Evolutionary conservation across 1,140 invertebrate species (phyloP), one percentile per base, ranked within the genome.

Genomic region (Acromyrmex charruanus): DNA sequence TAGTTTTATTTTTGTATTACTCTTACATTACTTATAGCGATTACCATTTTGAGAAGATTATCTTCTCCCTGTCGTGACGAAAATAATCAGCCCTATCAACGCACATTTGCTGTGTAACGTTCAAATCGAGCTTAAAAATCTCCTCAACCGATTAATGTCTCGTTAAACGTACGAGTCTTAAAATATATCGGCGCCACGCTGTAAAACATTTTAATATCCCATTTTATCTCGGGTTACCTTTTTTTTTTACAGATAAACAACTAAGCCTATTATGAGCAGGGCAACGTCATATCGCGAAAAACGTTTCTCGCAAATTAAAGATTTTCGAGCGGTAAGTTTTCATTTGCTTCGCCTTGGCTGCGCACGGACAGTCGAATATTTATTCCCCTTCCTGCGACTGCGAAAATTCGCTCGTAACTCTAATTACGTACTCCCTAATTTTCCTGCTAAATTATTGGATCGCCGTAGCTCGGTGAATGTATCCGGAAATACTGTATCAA

Each of bases 161-260:
- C 14, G n/a, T 39, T 53, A 68, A 66, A n/a, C 12, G 18, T 66
- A 18, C 7, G 21, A 28, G 58, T 14, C 55, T 28, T 61, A 31
- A 61, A 61, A 63, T 84, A 63, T 75, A 31, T 51, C 66, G 66
- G 79, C 79, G 51, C 51, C 66, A 81, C 16, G 66, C 79, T 69
- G 79, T 44, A 31, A 72, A 72, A 72, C 44, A 82, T 59, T 72
- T 3, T 69, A 55, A 69, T 69, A 81, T 55, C n/a, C n/a, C 53
- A 74, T 7, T 25, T 55, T 61, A 7, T n/a, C 9, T 35, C 69
- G 28, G 5, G 35, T 84, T 74, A 63, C 51, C 65, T 14, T 58
- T 74, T 68, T 72, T 81, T 81, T 84, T 75, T 35, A 82, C 53
- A 58, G 61, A 21, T n/a, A 39, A 61, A 61, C 75, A 82, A 61